A percentile compares a stretch with the other conserved stretches of the same genome.
Evolutionary conservation across 2,113 vertebrate species (phyloP).

Genomic region (Phaetusa simplex): DNA sequence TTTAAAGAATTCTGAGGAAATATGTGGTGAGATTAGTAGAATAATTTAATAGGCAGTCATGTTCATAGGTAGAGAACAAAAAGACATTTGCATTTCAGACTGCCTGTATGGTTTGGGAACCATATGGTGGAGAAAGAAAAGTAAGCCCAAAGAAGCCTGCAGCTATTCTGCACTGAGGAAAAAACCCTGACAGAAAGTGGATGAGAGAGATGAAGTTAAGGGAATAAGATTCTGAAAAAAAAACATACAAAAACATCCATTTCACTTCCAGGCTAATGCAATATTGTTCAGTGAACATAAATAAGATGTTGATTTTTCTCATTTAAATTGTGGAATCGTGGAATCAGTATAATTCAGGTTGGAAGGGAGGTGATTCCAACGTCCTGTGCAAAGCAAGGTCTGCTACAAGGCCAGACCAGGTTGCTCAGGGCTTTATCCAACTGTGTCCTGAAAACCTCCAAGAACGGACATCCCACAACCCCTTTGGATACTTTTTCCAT

Average conservation of each 20-base stretch:
- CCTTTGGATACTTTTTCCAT: background rate
- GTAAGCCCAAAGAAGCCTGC: background rate
- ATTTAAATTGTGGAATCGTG: background rate
- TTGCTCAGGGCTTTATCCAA: background rate
- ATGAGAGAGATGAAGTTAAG: background rate
- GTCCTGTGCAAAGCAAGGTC: background rate
- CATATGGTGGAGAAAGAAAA: background rate
- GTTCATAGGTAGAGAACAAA: background rate
- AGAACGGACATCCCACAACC: background rate
- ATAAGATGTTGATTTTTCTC: background rate
- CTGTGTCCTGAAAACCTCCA: background rate
- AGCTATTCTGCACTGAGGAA: background rate
- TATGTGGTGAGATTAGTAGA: background rate
- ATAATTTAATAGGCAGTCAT: background rate
- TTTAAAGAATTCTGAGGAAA: background rate
- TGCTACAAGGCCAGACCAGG: background rate
- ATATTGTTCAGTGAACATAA: background rate
- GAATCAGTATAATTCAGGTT: background rate
- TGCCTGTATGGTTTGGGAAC: background rate
- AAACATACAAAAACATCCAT: background rate
- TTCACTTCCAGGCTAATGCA: background rate
- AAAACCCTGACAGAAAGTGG: background rate
- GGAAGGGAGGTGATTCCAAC: background rate
- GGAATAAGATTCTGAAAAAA: background rate
- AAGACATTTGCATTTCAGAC: slow-evolving; percentile 27